Conservation (phyloP, 2,113 vertebrate species). For the Loxodonta africana region DNA sequence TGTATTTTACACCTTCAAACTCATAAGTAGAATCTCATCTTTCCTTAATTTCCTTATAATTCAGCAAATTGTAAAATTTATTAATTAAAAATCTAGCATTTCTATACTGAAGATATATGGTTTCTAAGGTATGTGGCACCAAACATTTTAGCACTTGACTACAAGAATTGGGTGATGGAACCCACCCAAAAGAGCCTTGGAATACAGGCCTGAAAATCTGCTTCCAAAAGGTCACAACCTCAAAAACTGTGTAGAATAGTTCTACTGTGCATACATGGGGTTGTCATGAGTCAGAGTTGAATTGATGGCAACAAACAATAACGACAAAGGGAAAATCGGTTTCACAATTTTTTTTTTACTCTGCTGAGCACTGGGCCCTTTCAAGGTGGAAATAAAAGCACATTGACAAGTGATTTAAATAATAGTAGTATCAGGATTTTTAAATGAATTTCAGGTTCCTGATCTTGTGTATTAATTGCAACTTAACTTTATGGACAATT, state of each 20-base stretch:
- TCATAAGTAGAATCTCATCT: slow-evolving; percentile 10
- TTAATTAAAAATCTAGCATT: neutral
- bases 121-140: neutral
- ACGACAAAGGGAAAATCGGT: neutral
- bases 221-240: neutral
- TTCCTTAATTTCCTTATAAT: neutral
- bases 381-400: neutral
- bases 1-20: neutral
- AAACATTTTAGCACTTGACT: neutral
- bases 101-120: neutral
- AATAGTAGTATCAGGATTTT: neutral
- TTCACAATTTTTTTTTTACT: neutral
- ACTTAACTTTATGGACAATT: neutral
- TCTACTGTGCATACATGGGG: no score
- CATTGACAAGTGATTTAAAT: slow-evolving; percentile 6
- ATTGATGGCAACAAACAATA: no score
- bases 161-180: neutral
- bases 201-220: neutral
- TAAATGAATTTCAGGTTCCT: neutral
- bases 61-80: slow-evolving; percentile 21
- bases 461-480: neutral
- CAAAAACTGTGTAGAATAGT: no score
- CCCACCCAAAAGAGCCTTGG: neutral
- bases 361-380: neutral
- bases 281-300: no score